Conservation (phyloP, 2,888 invertebrate species). For the Augiades crinisus region DNA sequence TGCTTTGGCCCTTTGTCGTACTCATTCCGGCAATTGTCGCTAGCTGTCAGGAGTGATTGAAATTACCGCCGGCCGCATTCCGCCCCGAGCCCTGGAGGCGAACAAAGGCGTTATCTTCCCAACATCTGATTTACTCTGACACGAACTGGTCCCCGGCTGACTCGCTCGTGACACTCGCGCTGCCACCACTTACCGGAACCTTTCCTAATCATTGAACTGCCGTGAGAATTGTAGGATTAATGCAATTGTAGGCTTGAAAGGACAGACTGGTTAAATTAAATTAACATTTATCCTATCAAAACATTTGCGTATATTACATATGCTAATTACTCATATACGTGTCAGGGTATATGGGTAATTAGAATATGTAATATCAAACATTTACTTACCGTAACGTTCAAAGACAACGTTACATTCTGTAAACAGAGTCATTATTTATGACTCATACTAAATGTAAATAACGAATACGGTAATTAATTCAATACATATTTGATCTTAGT, state of each 20-base stretch:
- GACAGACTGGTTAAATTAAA: neutral
- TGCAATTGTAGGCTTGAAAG: neutral
- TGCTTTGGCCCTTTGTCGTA: slow-evolving; percentile 6
- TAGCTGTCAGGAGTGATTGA: slow-evolving; percentile 26
- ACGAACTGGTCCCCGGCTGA: neutral
- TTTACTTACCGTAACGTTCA: no score
- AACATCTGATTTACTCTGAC: slow-evolving; percentile 20
- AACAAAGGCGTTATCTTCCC: slow-evolving; percentile 18
- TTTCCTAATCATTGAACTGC: slow-evolving; percentile 2
- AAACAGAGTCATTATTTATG: no score
- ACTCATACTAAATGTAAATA: no score
- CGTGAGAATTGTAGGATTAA: neutral
- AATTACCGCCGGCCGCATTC: slow-evolving; percentile 18
- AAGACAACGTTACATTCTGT: no score
- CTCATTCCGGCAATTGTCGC: slow-evolving; percentile 25
- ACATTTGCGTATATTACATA: neutral
- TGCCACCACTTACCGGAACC: neutral
- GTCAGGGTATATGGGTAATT: no score
- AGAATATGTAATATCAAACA: no score
- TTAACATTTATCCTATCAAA: no score
- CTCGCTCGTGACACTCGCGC: neutral
- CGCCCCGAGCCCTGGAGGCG: neutral
- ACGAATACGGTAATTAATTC: no score
- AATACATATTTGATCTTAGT: no score
- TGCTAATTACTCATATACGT: no score